These are phyloP conservation scores for Ptychochromis oligacanthus DNA, from an alignment of 2,113 vertebrate genomes.

Conservation along the genomic window DNA sequence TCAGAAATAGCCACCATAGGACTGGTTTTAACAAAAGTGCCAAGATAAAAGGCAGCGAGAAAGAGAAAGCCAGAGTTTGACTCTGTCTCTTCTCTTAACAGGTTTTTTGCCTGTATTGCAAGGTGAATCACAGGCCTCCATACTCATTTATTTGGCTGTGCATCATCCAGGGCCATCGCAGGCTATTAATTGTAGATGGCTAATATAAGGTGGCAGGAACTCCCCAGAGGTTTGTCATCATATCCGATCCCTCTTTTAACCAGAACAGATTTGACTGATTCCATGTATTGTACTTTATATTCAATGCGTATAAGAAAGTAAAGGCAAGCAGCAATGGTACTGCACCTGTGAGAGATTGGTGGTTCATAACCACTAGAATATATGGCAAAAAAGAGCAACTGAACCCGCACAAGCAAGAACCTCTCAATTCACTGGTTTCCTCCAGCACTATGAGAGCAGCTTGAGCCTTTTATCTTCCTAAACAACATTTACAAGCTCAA, in stretches of 20 bases:
- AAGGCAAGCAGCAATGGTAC: not conserved
- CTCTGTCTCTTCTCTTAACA: conserved; percentile 12
- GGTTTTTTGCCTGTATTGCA: conserved; percentile 11
- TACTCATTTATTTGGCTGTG: conserved; percentile 37
- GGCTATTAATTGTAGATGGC: conserved; percentile 47
- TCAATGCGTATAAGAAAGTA: not conserved
- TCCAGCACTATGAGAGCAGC: conserved; percentile 30
- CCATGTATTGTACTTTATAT: not conserved
- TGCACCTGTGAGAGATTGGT: not conserved
- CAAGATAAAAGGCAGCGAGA: not conserved
- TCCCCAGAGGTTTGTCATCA: conserved; percentile 53
- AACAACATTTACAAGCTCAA: conserved; percentile 38
- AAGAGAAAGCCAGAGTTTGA: not conserved
- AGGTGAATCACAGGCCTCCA: conserved; percentile 41
- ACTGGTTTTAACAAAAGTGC: conserved; percentile 1
- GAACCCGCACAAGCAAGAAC: conserved; percentile 27
- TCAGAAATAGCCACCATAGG: not conserved
- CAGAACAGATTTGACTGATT: conserved; percentile 5
- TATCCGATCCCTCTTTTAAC: conserved; percentile 24
- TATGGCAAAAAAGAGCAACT: not conserved
- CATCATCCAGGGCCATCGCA: conserved; percentile 31
- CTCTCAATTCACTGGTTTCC: conserved; percentile 25
- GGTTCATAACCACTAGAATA: conserved; percentile 4
- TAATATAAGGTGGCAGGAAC: conserved; percentile 62
- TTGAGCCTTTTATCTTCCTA: conserved; percentile 42